These are phyloP conservation scores for Pipa parva DNA, from an alignment of 2,113 vertebrate species.

Conservation along the genomic window DNA sequence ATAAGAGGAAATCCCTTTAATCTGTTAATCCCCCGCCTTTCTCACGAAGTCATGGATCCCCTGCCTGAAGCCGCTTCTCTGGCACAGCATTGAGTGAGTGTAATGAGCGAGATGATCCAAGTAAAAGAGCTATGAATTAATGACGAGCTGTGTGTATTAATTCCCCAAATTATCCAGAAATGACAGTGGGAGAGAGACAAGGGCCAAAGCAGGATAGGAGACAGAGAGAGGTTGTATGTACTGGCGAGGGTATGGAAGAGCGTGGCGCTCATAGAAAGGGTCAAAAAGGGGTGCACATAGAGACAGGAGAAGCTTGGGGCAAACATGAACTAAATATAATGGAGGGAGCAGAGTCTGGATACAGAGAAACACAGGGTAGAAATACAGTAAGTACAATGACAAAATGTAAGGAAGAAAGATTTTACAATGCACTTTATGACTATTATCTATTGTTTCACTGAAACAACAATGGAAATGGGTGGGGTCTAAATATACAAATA, in stretches of 20 bases:
- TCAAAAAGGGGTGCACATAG: not conserved
- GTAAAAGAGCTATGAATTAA: conserved; percentile 37
- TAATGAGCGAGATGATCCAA: conserved; percentile 18
- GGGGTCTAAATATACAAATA: no score
- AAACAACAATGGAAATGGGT: no score
- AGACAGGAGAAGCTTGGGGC: no score
- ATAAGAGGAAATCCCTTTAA: not conserved
- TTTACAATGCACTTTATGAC: no score
- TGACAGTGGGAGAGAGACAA: not conserved
- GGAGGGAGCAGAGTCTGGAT: no score
- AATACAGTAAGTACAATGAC: no score
- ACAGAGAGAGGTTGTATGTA: not conserved
- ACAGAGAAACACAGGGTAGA: no score
- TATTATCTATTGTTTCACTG: no score
- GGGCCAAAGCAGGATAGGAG: not conserved
- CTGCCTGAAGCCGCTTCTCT: not conserved
- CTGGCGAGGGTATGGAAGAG: not conserved
- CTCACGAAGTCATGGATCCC: not conserved
- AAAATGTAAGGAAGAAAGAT: no score
- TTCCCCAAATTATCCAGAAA: conserved; percentile 19
- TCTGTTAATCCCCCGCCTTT: not conserved
- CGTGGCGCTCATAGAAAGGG: not conserved
- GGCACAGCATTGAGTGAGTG: not conserved
- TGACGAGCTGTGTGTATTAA: conserved; percentile 24
- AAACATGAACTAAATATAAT: no score